Base-by-base conservation (phyloP, 2,888 invertebrate species). In the Cephus pulcher region DNA sequence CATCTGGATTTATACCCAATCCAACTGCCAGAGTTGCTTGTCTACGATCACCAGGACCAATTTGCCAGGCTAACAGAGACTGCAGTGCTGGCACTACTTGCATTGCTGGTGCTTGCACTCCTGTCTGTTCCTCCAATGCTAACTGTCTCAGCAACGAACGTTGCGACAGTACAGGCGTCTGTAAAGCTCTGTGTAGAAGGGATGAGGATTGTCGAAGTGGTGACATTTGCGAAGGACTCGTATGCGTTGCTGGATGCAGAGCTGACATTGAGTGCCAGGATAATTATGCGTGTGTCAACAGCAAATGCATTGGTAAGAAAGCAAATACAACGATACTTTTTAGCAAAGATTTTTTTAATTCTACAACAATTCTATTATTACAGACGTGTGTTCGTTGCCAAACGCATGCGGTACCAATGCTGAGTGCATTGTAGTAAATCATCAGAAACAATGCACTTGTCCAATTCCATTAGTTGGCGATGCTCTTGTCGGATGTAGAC, bases 1-100 rank as follows among this genome's bases (percentile, higher is more conserved):
- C 95, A 68, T 93, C 94, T 75, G 96, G 95, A 34, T 94, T 97
- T 89, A 96, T 97, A 86, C 96, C 97, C 15, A 97, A 96, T 90
- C 97, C 97, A 75, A 96, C 97, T 2, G 96, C 98, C 1, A 96
- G 97, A 88, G 94, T 98, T 68, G 98, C 97, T 0, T 98, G 98
- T 88, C 95, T 97, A 0, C 93, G 98, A 86, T 94, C 96, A 15
- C 97, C 97, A 0, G 94, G 96, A 15, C 92, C 94, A 32, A 93
- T 94, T n/a, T 98, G 97, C 88, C 93, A 92, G 68, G 95, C 95
- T 86, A 97, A 97, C 86, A 94, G 96, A 76, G 96, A 96, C 85
- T 97, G 97, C 89, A 92, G 93, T 11, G 89, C 92, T 30, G 96
- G 96, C 12, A 94, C 95, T 89, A 94, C 95, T 77, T 97, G 97